Evolutionary conservation across 2,888 invertebrate genomes (phyloP).

Genomic region (Cheilosia vulpina): DNA sequence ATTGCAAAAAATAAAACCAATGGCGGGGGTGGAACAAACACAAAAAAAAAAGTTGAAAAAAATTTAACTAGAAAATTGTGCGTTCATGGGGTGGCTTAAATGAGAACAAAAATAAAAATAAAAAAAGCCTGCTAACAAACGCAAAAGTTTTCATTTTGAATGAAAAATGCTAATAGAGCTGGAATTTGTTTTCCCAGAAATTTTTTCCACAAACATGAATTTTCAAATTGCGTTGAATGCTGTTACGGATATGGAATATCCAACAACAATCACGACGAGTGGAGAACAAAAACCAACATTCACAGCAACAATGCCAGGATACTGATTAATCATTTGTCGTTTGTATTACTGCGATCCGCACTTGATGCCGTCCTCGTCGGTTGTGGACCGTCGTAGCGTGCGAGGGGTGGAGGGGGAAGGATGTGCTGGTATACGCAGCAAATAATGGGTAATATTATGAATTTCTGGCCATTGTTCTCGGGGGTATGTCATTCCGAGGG

Average conservation of each 20-base stretch:
- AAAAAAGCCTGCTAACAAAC: conserved; percentile 22
- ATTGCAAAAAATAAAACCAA: conserved; percentile 37
- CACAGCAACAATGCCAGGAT: conserved; percentile 61
- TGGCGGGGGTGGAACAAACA: background rate
- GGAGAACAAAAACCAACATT: conserved; percentile 61
- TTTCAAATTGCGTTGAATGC: conserved; percentile 53
- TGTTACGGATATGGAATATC: conserved; percentile 24
- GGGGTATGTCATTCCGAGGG: conserved; percentile 34
- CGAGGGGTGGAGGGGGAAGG: background rate
- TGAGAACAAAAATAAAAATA: conserved; percentile 2
- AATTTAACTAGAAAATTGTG: conserved; percentile 34
- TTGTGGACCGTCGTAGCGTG: background rate
- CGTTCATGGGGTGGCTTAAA: conserved; percentile 20
- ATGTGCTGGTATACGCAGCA: conserved; percentile 45
- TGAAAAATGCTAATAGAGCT: conserved; percentile 68
- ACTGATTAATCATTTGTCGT: conserved; percentile 67
- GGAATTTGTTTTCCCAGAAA: conserved; percentile 68
- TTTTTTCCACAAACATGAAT: conserved; percentile 68
- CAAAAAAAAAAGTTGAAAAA: background rate
- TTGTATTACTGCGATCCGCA: conserved; percentile 56
- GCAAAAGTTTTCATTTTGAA: conserved; percentile 66
- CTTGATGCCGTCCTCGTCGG: background rate
- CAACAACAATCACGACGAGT: conserved; percentile 54
- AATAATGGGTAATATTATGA: conserved; percentile 64
- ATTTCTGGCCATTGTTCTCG: conserved; percentile 63